Conservation (phyloP, 2,888 invertebrate species). For the Limnephilus lunatus region DNA sequence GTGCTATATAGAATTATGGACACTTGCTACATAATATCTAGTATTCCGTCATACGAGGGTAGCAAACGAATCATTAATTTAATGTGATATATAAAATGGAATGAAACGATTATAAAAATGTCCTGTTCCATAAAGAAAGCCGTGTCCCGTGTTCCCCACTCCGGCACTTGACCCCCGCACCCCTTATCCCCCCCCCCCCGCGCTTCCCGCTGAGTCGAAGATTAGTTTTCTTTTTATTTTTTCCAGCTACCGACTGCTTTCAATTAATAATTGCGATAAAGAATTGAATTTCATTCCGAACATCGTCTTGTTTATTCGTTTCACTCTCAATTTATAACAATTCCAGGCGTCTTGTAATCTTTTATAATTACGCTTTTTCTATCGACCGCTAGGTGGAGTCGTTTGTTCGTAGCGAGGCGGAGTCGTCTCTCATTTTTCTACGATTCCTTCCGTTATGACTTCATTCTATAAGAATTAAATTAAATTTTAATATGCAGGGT, state of each 20-base stretch:
- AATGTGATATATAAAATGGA: background rate
- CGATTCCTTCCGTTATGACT: conserved; percentile 44
- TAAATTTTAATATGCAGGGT: conserved; percentile 48
- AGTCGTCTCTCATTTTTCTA: conserved; percentile 28
- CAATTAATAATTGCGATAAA: conserved; percentile 49
- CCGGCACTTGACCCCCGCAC: background rate
- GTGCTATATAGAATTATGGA: background rate
- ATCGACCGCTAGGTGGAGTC: conserved; percentile 41
- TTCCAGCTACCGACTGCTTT: conserved; percentile 38
- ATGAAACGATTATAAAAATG: background rate
- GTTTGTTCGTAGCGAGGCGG: background rate
- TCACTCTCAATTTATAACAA: conserved; percentile 41
- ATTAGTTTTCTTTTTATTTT: conserved; percentile 48
- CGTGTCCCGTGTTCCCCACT: background rate
- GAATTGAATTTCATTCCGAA: conserved; percentile 41
- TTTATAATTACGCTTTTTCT: conserved; percentile 34
- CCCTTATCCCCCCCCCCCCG: background rate
- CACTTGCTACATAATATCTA: background rate
- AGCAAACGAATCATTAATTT: background rate
- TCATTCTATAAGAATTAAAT: conserved; percentile 61
- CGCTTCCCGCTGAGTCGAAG: conserved; percentile 33
- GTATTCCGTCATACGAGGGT: background rate
- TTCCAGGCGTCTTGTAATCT: conserved; percentile 21
- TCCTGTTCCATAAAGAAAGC: background rate
- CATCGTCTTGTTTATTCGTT: conserved; percentile 37